Evolutionary conservation across 2,888 invertebrate genomes (phyloP).

Genomic region (Sesamia inferens): DNA sequence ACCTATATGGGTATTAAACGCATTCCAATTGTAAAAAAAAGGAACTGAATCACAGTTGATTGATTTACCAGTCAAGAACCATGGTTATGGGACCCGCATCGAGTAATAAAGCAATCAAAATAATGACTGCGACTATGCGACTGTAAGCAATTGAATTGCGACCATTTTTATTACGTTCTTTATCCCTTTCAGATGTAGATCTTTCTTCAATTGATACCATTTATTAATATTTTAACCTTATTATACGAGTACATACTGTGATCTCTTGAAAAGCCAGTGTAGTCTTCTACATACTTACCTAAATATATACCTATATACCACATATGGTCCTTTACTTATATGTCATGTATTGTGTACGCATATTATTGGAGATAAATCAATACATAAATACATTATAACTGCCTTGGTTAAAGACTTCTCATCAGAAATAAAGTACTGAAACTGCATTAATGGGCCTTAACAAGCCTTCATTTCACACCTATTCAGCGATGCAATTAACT

Average conservation of each 20-base stretch:
- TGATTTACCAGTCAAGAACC: conserved; percentile 19
- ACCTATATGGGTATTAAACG: neutral
- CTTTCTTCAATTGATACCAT: conserved; percentile 17
- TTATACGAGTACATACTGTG: neutral
- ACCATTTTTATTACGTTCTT: conserved; percentile 30
- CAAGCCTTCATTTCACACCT: conserved; percentile 46
- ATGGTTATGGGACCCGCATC: conserved; percentile 30
- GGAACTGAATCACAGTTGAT: conserved; percentile 13
- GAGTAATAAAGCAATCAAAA: conserved; percentile 42
- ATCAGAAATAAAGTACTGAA: conserved; percentile 1
- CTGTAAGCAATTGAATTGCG: conserved; percentile 31
- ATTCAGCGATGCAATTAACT: conserved; percentile 16
- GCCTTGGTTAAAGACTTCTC: conserved; percentile 1
- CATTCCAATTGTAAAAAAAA: conserved; percentile 31
- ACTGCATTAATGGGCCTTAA: conserved; percentile 20
- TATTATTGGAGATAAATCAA: neutral
- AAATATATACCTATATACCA: no score
- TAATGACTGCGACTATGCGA: conserved; percentile 9
- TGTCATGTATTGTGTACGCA: neutral
- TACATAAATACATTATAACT: conserved; percentile 1
- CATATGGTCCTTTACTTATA: neutral
- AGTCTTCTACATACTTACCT: neutral
- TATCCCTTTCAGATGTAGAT: conserved; percentile 2
- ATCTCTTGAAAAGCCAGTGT: neutral
- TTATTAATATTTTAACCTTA: neutral